These are phyloP conservation scores for Aspiorhynchus laticeps DNA, from an alignment of 2,113 vertebrate species.

Conservation along the genomic window DNA sequence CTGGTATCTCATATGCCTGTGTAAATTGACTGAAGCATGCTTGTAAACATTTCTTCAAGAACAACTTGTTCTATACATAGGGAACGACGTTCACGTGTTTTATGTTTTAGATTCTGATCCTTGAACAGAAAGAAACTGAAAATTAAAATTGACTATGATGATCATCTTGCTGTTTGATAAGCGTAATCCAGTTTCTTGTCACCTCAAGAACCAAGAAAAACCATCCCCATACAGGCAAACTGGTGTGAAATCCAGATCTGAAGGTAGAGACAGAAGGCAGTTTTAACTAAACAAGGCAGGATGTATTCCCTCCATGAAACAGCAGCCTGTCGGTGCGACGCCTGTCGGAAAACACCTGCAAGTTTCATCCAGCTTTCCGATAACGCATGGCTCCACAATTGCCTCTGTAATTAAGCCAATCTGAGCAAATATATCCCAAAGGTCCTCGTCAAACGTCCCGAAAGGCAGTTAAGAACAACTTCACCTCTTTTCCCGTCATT, in stretches of 20 bases:
- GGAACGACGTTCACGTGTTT: neutral
- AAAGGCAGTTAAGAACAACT: conserved; percentile 32
- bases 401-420: conserved; percentile 55
- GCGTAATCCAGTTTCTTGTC: neutral
- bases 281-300: conserved; percentile 10
- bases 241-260: conserved; percentile 9
- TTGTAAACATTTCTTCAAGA: conserved; percentile 30
- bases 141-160: neutral
- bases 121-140: neutral
- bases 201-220: neutral
- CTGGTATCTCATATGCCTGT: neutral
- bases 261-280: neutral
- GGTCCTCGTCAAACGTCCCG: conserved; percentile 19
- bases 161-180: neutral
- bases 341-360: conserved; percentile 71
- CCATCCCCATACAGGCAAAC: neutral
- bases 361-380: conserved; percentile 60
- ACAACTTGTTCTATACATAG: neutral
- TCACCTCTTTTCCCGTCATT: conserved; percentile 35
- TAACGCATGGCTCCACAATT: conserved; percentile 67
- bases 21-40: neutral
- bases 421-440: conserved; percentile 34
- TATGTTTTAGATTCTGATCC: neutral
- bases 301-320: conserved; percentile 51
- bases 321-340: conserved; percentile 65